phyloP scores from a whole-genome alignment of 1,140 invertebrate species.

The Antheraea pernyi region DNA sequence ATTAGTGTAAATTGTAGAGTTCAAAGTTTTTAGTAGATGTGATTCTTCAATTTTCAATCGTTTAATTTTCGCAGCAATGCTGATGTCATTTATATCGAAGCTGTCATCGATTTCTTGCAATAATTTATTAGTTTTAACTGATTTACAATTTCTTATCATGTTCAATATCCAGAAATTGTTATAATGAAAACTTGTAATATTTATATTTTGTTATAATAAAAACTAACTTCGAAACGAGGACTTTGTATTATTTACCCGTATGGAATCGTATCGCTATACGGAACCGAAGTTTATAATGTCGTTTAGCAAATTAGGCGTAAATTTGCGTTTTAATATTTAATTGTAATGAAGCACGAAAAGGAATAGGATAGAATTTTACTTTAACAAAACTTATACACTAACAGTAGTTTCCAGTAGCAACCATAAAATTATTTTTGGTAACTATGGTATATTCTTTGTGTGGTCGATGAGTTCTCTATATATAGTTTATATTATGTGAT shows the following conservation, averaged over 20 bases:
- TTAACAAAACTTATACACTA: no score
- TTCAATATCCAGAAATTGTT: neutral
- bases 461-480: neutral
- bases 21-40: conserved; percentile 34
- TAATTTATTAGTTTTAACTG: neutral
- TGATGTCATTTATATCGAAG: conserved; percentile 7
- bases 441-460: neutral
- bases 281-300: no score
- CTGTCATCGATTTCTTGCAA: neutral
- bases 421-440: neutral
- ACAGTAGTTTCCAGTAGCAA: neutral
- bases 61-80: conserved; percentile 40
- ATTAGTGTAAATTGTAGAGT: neutral
- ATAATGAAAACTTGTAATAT: no score
- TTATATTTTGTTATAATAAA: no score
- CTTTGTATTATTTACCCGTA: no score
- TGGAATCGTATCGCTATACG: no score
- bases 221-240: no score
- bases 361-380: no score
- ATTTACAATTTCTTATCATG: neutral
- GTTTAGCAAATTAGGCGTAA: no score
- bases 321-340: no score
- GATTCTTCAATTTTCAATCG: conserved; percentile 61
- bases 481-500: no score
- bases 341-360: no score